Base-by-base conservation (phyloP, 2,797 vertebrate genomes). In the Telmatherina bonti region DNA sequence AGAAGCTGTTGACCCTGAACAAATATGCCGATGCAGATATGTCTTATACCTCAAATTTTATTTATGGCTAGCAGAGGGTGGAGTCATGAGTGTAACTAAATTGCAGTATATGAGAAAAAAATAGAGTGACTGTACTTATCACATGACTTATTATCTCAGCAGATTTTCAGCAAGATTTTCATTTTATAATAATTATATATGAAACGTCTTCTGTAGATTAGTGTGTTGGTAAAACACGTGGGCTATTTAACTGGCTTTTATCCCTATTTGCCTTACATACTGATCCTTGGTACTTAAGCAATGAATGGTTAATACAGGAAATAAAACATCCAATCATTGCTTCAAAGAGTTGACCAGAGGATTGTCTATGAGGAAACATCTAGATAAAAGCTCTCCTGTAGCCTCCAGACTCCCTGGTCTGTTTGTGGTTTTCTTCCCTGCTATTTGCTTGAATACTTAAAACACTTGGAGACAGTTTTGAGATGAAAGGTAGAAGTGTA, bases 271-370 rank as follows among this genome's bases (percentile, higher is more conserved):
- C 41, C 60, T 66, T 51, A 72, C 29, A 36, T 47, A 79, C 56
- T 73, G 69, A 78, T 67, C 41, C 26, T 4, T 10, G 11, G 43
- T 33, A 60, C 55, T 29, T 29, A 56, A 43, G 38, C 29, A 51
- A n/a, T 63, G 79, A 78, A 78, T 58, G 27, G 68, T 45, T 47
- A 36, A 76, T 67, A 78, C 67, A 49, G 74, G 72, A 87, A 82
- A 62, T 22, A 51, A 78, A 69, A 74, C 33, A 38, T 83, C 57
- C 61, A 55, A 64, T 78, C 54, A 24, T 29, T 70, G 67, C 69
- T 70, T 85, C 65, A 79, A 76, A 79, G 70, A 18, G 20, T 55
- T 79, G 76, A 72, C 82, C 83, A 81, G 51, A 70, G 80, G 81
- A 82, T 72, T 83, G 72, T 61, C 76, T 49, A 72, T 54, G 52